Evolutionary conservation across 2,888 invertebrate genomes (phyloP).

Genomic region (Polymixis flavicincta): DNA sequence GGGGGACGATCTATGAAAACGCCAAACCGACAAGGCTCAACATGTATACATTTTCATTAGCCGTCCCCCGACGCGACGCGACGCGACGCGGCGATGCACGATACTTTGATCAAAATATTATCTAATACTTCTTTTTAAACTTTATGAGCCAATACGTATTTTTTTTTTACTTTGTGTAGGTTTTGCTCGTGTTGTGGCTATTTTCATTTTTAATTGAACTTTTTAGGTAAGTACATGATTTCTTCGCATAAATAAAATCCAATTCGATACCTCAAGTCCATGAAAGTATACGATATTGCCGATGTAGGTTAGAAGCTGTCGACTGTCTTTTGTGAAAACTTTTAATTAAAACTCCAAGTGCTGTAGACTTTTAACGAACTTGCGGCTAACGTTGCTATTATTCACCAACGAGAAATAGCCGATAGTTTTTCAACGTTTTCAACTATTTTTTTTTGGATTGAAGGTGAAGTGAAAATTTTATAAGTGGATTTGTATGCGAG

Average conservation of each 20-base stretch:
- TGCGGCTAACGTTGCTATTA: constrained; percentile 57
- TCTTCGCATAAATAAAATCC: background rate
- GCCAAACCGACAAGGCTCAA: too few relatives aligned
- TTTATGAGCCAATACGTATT: too few relatives aligned
- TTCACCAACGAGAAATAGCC: constrained; percentile 54
- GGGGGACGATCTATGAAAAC: too few relatives aligned
- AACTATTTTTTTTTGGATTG: constrained; percentile 30
- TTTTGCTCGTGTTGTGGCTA: too few relatives aligned
- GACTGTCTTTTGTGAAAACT: constrained; percentile 68
- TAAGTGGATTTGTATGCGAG: background rate
- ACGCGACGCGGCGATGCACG: too few relatives aligned
- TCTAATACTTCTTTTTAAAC: too few relatives aligned
- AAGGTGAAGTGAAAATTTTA: background rate
- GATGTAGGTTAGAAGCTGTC: constrained; percentile 60
- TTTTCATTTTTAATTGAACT: too few relatives aligned
- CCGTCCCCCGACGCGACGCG: too few relatives aligned
- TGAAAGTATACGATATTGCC: constrained; percentile 59
- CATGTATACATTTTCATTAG: too few relatives aligned
- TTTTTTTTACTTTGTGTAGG: too few relatives aligned
- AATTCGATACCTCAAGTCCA: constrained; percentile 29
- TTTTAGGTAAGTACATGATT: too few relatives aligned
- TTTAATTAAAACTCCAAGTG: constrained; percentile 73
- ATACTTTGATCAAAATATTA: too few relatives aligned
- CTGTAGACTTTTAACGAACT: constrained; percentile 68
- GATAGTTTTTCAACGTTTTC: constrained; percentile 58